Evolutionary conservation across 2,113 vertebrate genomes (phyloP).

Genomic region (Pimephales promelas): DNA sequence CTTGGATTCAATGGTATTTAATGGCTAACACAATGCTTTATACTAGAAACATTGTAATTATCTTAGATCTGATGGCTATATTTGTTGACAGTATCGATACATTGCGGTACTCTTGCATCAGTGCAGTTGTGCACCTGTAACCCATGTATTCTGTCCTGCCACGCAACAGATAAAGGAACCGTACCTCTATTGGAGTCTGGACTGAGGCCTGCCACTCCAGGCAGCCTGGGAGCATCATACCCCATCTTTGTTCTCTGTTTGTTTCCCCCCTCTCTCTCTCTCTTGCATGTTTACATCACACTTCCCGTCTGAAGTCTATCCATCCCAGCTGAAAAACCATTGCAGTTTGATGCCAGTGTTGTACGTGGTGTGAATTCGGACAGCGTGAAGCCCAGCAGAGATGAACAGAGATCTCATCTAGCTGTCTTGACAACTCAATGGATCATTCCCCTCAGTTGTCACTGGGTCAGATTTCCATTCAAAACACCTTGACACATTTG

Average conservation of each 20-base stretch:
- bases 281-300: constrained; percentile 17
- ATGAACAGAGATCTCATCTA: constrained; percentile 33
- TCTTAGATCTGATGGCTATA: constrained; percentile 12
- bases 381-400: background rate
- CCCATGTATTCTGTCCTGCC: background rate
- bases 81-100: background rate
- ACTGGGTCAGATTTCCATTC: constrained; percentile 37
- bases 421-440: constrained; percentile 23
- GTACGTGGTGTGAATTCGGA: constrained; percentile 34
- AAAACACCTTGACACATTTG: constrained; percentile 41
- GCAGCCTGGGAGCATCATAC: constrained; percentile 29
- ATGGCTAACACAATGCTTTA: background rate
- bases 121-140: constrained; percentile 6
- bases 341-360: constrained; percentile 14
- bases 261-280: constrained; percentile 11
- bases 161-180: constrained; percentile 26
- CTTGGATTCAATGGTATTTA: background rate
- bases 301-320: constrained; percentile 28
- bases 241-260: constrained; percentile 17
- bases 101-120: constrained; percentile 49
- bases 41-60: background rate
- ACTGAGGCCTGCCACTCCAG: background rate
- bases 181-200: background rate
- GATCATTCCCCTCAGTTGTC: constrained; percentile 19
- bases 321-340: constrained; percentile 24